Conservation (phyloP, 1,140 invertebrate species). For the Solenopsis invicta region DNA sequence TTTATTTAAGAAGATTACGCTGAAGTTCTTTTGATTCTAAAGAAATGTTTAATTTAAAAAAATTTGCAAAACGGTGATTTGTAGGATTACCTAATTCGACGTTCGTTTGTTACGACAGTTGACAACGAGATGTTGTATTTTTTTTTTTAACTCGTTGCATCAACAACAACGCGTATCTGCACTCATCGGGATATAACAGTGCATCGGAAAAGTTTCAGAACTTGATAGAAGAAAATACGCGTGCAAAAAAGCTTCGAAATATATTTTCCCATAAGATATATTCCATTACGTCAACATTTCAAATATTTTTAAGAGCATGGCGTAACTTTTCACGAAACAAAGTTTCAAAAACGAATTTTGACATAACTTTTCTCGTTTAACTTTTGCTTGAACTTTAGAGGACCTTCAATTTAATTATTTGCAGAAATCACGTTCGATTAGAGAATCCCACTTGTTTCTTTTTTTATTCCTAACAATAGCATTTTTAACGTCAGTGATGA, state of each 20-base stretch:
- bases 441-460: slow-evolving; percentile 7
- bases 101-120: neutral
- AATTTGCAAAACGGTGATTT: neutral
- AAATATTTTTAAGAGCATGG: neutral
- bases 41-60: neutral
- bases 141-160: slow-evolving; percentile 15
- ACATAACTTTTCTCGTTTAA: neutral
- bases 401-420: neutral
- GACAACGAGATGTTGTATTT: neutral
- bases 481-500: neutral
- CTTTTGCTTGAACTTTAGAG: neutral
- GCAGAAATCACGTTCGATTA: neutral
- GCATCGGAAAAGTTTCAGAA: slow-evolving; percentile 1
- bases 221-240: neutral
- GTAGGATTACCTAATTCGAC: neutral
- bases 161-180: neutral
- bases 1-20: neutral
- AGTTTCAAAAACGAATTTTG: neutral
- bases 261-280: neutral
- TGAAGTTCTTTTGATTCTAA: neutral
- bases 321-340: neutral
- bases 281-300: neutral
- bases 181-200: neutral
- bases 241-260: neutral
- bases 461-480: slow-evolving; percentile 10